Percentiles rank a stretch among this genome's conserved stretches.
Evolutionary conservation across 2,797 vertebrate genomes (phyloP).

Genomic region (Harpagifer antarcticus): DNA sequence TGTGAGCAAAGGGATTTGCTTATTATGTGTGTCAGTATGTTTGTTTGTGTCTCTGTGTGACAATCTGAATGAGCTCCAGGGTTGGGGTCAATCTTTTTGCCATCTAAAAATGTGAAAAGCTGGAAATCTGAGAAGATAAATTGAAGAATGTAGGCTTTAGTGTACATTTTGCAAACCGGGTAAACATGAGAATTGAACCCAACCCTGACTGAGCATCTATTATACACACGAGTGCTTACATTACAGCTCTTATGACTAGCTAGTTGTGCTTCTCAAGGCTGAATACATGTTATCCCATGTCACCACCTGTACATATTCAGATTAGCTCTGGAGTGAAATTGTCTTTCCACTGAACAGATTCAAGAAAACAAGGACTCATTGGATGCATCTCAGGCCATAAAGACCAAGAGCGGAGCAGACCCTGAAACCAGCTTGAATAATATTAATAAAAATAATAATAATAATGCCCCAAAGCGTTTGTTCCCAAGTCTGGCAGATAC

Average conservation of each 20-base stretch:
- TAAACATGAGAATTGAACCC: constrained; percentile 51
- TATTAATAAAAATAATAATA: constrained; percentile 71
- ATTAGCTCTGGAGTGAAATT: constrained; percentile 63
- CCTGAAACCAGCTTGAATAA: constrained; percentile 79
- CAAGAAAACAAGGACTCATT: constrained; percentile 68
- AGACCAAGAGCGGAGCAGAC: constrained; percentile 69
- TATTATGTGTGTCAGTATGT: constrained; percentile 60
- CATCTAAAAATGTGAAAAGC: constrained; percentile 22
- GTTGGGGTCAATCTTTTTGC: constrained; percentile 51
- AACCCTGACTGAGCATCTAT: constrained; percentile 57
- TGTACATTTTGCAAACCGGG: constrained; percentile 25
- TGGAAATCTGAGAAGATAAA: constrained; percentile 15
- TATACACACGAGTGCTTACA: constrained; percentile 62
- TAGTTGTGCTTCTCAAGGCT: constrained; percentile 84
- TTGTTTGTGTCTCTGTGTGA: constrained; percentile 60
- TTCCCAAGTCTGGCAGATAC: constrained; percentile 73
- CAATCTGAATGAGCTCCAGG: constrained; percentile 54
- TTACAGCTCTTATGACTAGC: constrained; percentile 71
- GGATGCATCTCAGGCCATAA: constrained; percentile 66
- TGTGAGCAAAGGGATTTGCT: constrained; percentile 65
- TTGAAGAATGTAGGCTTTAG: constrained; percentile 37
- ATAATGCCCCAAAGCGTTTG: constrained; percentile 85
- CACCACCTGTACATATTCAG: constrained; percentile 63
- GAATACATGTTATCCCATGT: constrained; percentile 56
- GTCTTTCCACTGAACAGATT: constrained; percentile 62